Base-by-base conservation (phyloP, 1,140 invertebrate species). In the Drosophila oshimai region DNA sequence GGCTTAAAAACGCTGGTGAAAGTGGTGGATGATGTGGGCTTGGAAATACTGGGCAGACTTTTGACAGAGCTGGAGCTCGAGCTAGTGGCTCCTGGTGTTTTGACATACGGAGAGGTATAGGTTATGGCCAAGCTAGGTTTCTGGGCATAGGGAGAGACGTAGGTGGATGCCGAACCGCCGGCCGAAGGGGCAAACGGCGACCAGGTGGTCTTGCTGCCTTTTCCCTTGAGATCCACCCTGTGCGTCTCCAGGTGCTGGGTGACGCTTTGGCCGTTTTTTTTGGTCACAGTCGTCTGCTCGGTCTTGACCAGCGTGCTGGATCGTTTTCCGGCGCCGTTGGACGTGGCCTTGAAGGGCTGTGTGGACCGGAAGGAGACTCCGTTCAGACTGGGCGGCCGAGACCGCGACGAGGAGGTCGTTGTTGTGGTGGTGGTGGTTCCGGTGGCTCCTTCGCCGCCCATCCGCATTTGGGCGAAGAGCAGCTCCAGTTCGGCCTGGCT, bases 221-320 rank as follows among this genome's bases (percentile, higher is more conserved):
- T 76, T 2, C 60, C 60, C 12, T 64, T 81, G 2, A 90, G 58
- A 34, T 79, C 78, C 4, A 89, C 65, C 0, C 57, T 65, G 3
- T 77, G 53, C 6, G 78, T 69, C 41, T 90, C 84, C 31, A 84
- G 62, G 10, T 68, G 75, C 37, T 84, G 74, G 0, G 84, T 90
- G 3, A 89, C 60, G 4, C 22, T 87, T n/a, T 64, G 44, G 6
- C 89, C 89, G 36, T 87, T 73, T 28, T 83, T 90, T 33, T 89
- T 69, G 5, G 84, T 73, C 20, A 89, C 55, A 1, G 77, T 79
- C 9, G 84, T 89, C n/a, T 88, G 73, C 15, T 88, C 69, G 10
- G 42, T 75, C 28, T 86, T 70, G 0, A 72, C 45, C 17, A 89
- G 3, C 0, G 87, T 87, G 49, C 72, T 88, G 31, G 79, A 78